Conservation (phyloP, 1,140 invertebrate genomes). For the Pachyrhynchus sulphureomaculatus region DNA sequence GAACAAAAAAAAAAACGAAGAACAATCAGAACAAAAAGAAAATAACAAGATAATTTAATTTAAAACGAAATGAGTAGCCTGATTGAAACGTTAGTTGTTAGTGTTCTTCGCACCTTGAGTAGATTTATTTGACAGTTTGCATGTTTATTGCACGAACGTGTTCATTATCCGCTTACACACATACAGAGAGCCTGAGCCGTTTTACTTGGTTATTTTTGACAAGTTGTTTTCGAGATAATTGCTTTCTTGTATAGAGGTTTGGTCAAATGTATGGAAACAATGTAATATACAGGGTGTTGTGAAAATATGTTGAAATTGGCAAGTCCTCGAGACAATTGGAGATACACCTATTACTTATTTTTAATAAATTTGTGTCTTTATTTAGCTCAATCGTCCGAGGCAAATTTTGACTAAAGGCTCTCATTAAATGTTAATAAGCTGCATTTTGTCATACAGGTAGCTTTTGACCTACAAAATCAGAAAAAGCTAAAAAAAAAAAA, state of each 20-base stretch:
- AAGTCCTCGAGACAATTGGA: no score
- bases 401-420: no score
- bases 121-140: slow-evolving; percentile 30
- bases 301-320: no score
- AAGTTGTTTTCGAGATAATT: slow-evolving; percentile 18
- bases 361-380: no score
- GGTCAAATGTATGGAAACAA: no score
- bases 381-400: no score
- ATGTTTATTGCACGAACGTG: slow-evolving; percentile 20
- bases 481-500: no score
- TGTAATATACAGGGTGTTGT: no score
- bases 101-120: slow-evolving; percentile 25
- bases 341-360: no score
- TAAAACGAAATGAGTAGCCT: slow-evolving; percentile 27
- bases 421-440: no score
- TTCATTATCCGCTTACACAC: slow-evolving; percentile 20
- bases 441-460: no score
- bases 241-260: slow-evolving; percentile 24
- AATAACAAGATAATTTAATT: slow-evolving; percentile 18
- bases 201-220: slow-evolving; percentile 23
- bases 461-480: no score
- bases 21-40: neutral
- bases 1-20: neutral
- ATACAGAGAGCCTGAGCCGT: slow-evolving; percentile 5
- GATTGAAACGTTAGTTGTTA: slow-evolving; percentile 27